These are phyloP conservation scores for Aphaenogaster rudis DNA, from an alignment of 1,140 invertebrate species.

Conservation along the genomic window DNA sequence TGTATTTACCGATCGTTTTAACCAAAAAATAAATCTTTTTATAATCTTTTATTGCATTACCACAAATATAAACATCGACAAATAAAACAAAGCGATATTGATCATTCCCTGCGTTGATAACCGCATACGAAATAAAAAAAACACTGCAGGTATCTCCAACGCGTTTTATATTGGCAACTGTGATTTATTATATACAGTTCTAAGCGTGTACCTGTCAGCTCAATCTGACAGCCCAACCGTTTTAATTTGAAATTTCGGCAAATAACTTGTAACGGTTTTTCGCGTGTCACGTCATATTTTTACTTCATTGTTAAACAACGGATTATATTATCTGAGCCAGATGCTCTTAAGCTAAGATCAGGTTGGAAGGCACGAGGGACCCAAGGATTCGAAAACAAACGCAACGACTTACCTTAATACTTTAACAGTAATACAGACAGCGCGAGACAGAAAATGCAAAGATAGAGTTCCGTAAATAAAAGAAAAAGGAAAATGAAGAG, in stretches of 20 bases:
- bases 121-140: slow-evolving; percentile 26
- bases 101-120: slow-evolving; percentile 25
- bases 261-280: slow-evolving; percentile 17
- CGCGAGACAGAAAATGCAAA: neutral
- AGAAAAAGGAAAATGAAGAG: neutral
- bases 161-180: slow-evolving; percentile 33
- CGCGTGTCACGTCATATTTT: neutral
- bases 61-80: neutral
- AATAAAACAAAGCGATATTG: slow-evolving; percentile 2
- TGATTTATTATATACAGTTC: slow-evolving; percentile 46
- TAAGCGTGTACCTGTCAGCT: slow-evolving; percentile 15
- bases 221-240: neutral
- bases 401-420: slow-evolving; percentile 8
- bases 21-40: neutral
- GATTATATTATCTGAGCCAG: slow-evolving; percentile 8
- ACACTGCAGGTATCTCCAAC: slow-evolving; percentile 26
- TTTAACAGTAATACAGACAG: slow-evolving; percentile 19
- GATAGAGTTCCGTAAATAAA: neutral
- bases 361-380: neutral
- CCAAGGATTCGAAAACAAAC: neutral
- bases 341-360: slow-evolving; percentile 8
- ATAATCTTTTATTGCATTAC: neutral
- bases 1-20: neutral
- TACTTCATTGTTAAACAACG: slow-evolving; percentile 29
- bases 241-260: slow-evolving; percentile 47